Evolutionary conservation across 1,140 invertebrate genomes (phyloP).

Genomic region (Proctacanthus coquilletti): DNA sequence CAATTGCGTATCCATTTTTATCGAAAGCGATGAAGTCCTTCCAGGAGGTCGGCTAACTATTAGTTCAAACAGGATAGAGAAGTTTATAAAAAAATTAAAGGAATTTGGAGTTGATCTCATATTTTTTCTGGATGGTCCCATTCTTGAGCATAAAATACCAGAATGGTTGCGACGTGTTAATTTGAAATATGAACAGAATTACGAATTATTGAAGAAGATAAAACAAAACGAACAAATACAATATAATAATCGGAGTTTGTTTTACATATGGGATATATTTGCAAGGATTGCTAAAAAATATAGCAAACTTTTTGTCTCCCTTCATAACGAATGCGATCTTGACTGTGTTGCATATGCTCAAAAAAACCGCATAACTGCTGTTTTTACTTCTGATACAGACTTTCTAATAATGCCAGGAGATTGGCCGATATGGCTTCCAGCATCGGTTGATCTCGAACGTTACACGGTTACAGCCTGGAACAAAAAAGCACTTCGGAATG

Average conservation of each 20-base stretch:
- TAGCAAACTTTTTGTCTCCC: neutral
- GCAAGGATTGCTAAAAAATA: neutral
- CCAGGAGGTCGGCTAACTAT: no score
- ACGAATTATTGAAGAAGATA: neutral
- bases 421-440: neutral
- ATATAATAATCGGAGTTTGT: neutral
- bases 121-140: neutral
- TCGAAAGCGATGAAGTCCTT: no score
- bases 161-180: neutral
- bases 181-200: neutral
- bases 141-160: neutral
- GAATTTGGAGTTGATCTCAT: neutral
- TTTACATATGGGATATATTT: neutral
- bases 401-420: neutral
- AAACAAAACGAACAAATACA: neutral
- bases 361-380: neutral
- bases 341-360: neutral
- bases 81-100: neutral
- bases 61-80: no score
- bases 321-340: neutral
- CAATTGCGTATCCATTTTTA: no score
- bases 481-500: neutral
- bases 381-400: neutral
- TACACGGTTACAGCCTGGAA: neutral
- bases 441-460: neutral